Conservation (phyloP, 1,140 invertebrate genomes). For the Drosophila ananassae region DNA sequence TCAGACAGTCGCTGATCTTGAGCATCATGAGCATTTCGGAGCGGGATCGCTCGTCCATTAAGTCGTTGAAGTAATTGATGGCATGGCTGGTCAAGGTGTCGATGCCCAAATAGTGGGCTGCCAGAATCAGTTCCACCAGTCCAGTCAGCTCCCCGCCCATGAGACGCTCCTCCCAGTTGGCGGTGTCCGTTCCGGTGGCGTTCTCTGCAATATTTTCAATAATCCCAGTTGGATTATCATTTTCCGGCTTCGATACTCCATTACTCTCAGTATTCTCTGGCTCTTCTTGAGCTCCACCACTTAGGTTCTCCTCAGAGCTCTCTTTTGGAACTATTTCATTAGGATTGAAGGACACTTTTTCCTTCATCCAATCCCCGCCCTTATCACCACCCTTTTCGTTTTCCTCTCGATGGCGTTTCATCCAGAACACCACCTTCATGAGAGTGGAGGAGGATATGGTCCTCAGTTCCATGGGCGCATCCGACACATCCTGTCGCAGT, state of each 20-base stretch:
- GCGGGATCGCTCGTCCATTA: constrained; percentile 12
- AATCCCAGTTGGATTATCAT: too few species aligned
- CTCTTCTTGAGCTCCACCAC: too few species aligned
- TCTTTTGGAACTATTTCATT: too few species aligned
- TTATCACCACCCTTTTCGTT: not conserved
- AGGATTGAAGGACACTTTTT: too few species aligned
- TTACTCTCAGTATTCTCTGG: too few species aligned
- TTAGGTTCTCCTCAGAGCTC: too few species aligned
- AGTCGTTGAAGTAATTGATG: constrained; percentile 14
- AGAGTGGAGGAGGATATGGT: constrained; percentile 34
- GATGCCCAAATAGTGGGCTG: constrained; percentile 35
- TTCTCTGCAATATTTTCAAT: not conserved
- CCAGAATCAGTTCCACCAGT: constrained; percentile 42
- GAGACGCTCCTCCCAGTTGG: constrained; percentile 5
- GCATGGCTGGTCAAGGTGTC: constrained; percentile 21
- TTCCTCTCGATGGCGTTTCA: constrained; percentile 30
- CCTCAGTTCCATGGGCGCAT: constrained; percentile 19
- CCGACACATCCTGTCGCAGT: constrained; percentile 1
- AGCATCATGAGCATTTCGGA: constrained; percentile 1
- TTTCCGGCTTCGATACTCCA: too few species aligned
- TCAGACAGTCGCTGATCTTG: not conserved
- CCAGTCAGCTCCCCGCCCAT: constrained; percentile 19
- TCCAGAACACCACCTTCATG: constrained; percentile 37
- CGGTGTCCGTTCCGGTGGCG: not conserved
- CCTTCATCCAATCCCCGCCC: not conserved